Percentiles rank a stretch among this genome's conserved stretches.
phyloP scores from a whole-genome alignment of 2,797 vertebrate genomes.

The Chelon labrosus region DNA sequence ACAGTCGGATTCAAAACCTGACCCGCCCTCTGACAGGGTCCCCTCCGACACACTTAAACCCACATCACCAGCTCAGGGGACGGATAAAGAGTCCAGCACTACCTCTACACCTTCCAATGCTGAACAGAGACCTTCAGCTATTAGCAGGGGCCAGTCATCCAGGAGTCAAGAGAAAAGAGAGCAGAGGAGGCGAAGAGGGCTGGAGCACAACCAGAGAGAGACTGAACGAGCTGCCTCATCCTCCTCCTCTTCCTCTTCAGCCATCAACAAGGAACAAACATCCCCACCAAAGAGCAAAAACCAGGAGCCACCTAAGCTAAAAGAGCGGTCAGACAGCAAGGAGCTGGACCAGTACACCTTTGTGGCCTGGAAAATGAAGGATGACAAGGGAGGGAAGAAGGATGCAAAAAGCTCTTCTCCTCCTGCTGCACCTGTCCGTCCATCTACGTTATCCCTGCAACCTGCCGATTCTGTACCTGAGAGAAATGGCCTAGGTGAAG shows the following conservation, averaged over 20 bases:
- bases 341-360: conserved; percentile 85
- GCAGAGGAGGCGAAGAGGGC: conserved; percentile 90
- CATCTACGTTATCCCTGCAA: conserved; percentile 84
- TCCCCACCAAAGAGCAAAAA: conserved; percentile 62
- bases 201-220: conserved; percentile 95
- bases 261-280: conserved; percentile 63
- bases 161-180: conserved; percentile 93
- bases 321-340: conserved; percentile 80
- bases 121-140: conserved; percentile 42
- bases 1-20: conserved; percentile 20
- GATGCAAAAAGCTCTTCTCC: conserved; percentile 68
- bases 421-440: conserved; percentile 75
- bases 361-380: conserved; percentile 73
- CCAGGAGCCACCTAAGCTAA: conserved; percentile 66
- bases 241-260: conserved; percentile 46
- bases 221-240: conserved; percentile 85
- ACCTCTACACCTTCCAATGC: conserved; percentile 21
- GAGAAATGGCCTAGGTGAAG: conserved; percentile 71
- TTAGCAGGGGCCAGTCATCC: conserved; percentile 51
- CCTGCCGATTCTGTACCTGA: not conserved
- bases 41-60: conserved; percentile 12
- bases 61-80: conserved; percentile 25
- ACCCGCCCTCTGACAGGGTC: conserved; percentile 28
- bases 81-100: conserved; percentile 18
- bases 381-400: conserved; percentile 70